Conservation (phyloP, 2,113 vertebrate genomes). For the Thryonomys swinderianus region DNA sequence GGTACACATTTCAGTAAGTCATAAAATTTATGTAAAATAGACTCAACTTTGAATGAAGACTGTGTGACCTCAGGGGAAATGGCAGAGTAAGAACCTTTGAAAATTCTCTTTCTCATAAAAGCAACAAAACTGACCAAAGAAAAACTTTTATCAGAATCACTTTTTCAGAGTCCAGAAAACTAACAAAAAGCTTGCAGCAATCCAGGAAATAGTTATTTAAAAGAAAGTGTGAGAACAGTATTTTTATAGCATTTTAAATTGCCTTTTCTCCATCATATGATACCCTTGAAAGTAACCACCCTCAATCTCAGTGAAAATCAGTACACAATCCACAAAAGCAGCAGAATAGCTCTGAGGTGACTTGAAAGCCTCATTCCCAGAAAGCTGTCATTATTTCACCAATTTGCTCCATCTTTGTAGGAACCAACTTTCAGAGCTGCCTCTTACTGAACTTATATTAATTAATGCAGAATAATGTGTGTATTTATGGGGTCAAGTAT, state of each 20-base stretch:
- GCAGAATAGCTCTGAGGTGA: too few species aligned
- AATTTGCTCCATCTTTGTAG: not conserved
- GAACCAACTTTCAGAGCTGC: not conserved
- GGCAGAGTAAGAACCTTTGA: not conserved
- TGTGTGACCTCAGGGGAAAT: not conserved
- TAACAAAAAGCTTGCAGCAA: not conserved
- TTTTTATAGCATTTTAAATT: not conserved
- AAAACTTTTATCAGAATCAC: not conserved
- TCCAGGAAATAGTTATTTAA: not conserved
- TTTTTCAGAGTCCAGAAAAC: conserved; percentile 36
- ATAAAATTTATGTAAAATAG: not conserved
- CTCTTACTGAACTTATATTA: conserved; percentile 22
- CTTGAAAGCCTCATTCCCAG: not conserved
- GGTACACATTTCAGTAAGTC: not conserved
- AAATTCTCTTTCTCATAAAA: not conserved
- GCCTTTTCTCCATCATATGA: not conserved
- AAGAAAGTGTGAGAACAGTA: not conserved
- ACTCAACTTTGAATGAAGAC: conserved; percentile 12
- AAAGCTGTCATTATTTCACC: not conserved
- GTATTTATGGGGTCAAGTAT: not conserved
- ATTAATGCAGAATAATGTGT: not conserved
- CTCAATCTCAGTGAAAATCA: not conserved
- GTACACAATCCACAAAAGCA: not conserved
- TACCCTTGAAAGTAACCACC: not conserved
- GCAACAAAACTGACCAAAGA: not conserved